Conservation (phyloP, 2,113 vertebrate genomes). For the Pyrgilauda ruficollis region DNA sequence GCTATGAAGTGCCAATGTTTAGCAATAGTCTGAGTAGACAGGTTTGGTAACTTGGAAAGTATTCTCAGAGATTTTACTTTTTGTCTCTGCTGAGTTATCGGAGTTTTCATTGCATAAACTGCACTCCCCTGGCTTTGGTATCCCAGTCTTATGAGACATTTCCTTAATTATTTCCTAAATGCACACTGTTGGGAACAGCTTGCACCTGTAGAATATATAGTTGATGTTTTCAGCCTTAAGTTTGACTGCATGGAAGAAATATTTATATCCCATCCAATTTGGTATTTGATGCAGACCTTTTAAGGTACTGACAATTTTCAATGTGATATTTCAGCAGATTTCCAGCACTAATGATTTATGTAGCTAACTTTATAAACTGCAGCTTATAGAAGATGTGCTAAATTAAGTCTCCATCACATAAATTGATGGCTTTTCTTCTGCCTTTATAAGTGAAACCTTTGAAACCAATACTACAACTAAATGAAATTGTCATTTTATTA, state of each 20-base stretch:
- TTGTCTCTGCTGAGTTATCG: background rate
- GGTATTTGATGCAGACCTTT: background rate
- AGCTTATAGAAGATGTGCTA: background rate
- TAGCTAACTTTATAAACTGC: constrained; percentile 1
- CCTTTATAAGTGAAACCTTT: constrained; percentile 7
- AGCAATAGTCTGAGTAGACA: background rate
- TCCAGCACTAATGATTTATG: background rate
- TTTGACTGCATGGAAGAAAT: background rate
- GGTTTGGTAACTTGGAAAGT: background rate
- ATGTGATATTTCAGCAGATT: constrained; percentile 7
- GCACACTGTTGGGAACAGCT: background rate
- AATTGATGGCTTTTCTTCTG: background rate
- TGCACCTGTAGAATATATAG: background rate
- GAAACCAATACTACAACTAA: constrained; percentile 23
- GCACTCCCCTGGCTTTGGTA: background rate
- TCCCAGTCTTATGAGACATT: background rate
- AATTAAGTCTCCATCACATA: background rate
- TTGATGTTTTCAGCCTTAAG: background rate
- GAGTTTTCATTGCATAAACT: background rate
- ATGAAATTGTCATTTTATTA: constrained; percentile 22
- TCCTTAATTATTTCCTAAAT: constrained; percentile 50
- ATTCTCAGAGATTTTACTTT: background rate
- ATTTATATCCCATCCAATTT: background rate
- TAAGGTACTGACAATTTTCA: background rate
- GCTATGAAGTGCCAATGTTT: background rate